Evolutionary conservation across 2,797 vertebrate species (phyloP), one percentile per base, ranked within the genome.

Genomic region (Petrocephalus sullivani): DNA sequence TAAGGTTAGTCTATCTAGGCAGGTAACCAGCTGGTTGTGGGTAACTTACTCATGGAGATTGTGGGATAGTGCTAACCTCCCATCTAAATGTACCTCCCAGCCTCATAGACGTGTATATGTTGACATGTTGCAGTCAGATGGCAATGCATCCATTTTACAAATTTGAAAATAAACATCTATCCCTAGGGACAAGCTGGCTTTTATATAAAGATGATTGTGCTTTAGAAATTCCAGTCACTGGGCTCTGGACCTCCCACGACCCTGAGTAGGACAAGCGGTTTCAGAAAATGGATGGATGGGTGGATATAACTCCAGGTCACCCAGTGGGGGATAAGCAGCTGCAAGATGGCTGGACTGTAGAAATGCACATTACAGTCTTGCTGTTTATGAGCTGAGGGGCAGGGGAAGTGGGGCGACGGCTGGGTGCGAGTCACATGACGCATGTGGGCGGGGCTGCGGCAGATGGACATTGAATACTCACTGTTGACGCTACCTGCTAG

Each of bases 401-500:
- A 19, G 28, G 53, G 49, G 85, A 37, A 8, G 16, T 21, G 54
- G 56, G 19, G 57, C 1, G 28, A 21, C 28, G 85, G 46, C 71
- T 82, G 71, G 87, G 16, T 41, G 33, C 49, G 87, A 41, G 5
- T 83, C 53, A 83, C 67, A 82, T 84, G 87, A 88, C 37, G 41
- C 33, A 58, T 46, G 75, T 81, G 37, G 71, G 75, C n/a, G 7
- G 87, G 56, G 87, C 75, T 1, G 37, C 85, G 28, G 86, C 86
- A 71, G 33, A 41, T 58, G 75, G 10, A 81, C 28, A 54, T 19
- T 81, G 54, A 82, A 53, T 94, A 94, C 97, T 97, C 96, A 96
- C 96, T 96, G 95, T 94, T 95, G 93, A 96, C 94, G 94, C 95
- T 96, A 96, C 96, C 96, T 96, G 96, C 96, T 94, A 97, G 96